A percentile compares a stretch with the other conserved stretches of the same genome.
These are phyloP conservation scores for Drosophila ercepeae DNA, from an alignment of 1,140 invertebrate species.

Conservation along the genomic window DNA sequence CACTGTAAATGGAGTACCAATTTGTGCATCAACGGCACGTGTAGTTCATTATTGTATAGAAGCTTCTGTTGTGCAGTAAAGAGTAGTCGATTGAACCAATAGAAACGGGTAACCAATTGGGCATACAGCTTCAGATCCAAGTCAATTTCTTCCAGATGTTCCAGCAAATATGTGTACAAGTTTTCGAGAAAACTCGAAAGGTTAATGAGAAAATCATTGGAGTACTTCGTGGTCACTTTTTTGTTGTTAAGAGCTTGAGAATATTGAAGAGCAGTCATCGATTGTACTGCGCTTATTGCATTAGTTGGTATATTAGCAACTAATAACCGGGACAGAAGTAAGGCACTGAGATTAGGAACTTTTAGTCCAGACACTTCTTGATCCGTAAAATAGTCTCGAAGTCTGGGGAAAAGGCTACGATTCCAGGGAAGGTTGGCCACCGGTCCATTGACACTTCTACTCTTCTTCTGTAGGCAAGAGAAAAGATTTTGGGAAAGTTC, in stretches of 20 bases:
- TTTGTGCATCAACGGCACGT: conserved; percentile 69
- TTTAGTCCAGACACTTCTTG: not conserved
- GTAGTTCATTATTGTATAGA: conserved; percentile 57
- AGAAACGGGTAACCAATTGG: conserved; percentile 44
- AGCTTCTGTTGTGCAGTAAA: conserved; percentile 49
- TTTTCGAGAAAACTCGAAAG: conserved; percentile 45
- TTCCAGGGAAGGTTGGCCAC: conserved; percentile 72
- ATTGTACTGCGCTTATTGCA: conserved; percentile 17
- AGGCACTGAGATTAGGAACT: conserved; percentile 50
- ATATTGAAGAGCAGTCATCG: conserved; percentile 64
- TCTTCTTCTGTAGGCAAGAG: conserved; percentile 23
- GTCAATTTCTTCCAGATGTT: conserved; percentile 17
- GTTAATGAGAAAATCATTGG: conserved; percentile 60
- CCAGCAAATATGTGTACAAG: conserved; percentile 30
- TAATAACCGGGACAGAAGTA: conserved; percentile 49
- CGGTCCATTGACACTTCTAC: not conserved
- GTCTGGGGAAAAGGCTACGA: conserved; percentile 59
- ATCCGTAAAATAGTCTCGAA: conserved; percentile 59
- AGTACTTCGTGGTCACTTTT: conserved; percentile 53
- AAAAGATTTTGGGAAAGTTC: conserved; percentile 25
- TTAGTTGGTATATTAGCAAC: conserved; percentile 39
- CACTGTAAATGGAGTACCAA: conserved; percentile 81
- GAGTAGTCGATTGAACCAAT: conserved; percentile 76
- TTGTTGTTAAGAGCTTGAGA: conserved; percentile 62
- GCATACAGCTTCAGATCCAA: conserved; percentile 45